A percentile compares a stretch with the other conserved stretches of the same genome.
Conservation (phyloP, 2,888 invertebrate genomes). For the Pollenia amentaria region DNA sequence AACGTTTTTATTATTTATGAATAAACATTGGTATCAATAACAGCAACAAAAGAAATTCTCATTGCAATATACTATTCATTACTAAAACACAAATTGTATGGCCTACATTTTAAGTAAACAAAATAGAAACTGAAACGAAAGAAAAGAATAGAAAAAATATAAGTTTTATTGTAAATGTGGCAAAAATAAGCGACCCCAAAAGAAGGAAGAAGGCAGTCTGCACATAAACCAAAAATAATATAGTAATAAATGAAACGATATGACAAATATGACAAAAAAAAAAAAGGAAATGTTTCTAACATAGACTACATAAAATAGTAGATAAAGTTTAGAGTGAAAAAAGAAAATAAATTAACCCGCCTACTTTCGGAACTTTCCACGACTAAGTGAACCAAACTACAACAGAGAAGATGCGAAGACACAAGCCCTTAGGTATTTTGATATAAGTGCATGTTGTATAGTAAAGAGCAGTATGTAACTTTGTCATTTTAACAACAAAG, state of each 20-base stretch:
- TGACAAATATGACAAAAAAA: not conserved
- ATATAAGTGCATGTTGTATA: too few relatives aligned
- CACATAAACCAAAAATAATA: not conserved
- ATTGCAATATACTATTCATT: not conserved
- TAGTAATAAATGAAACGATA: not conserved
- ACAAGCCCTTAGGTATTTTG: not conserved
- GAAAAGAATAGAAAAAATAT: too few relatives aligned
- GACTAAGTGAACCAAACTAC: constrained; percentile 1
- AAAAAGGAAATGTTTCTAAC: too few relatives aligned
- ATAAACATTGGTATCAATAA: not conserved
- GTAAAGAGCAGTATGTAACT: too few relatives aligned
- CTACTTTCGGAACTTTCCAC: constrained; percentile 8
- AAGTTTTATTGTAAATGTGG: not conserved
- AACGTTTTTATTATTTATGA: not conserved
- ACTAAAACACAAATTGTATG: constrained; percentile 15
- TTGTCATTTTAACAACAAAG: too few relatives aligned
- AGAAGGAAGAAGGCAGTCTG: not conserved
- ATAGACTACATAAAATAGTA: not conserved
- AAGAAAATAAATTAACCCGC: constrained; percentile 18
- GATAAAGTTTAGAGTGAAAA: not conserved
- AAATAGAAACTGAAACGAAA: not conserved
- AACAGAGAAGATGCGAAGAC: not conserved
- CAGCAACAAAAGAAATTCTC: not conserved
- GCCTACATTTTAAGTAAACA: not conserved
- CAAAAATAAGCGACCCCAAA: not conserved